Evolutionary conservation across 1,140 invertebrate genomes (phyloP), one percentile per base, ranked within the genome.

Genomic region (Plodia interpunctella): DNA sequence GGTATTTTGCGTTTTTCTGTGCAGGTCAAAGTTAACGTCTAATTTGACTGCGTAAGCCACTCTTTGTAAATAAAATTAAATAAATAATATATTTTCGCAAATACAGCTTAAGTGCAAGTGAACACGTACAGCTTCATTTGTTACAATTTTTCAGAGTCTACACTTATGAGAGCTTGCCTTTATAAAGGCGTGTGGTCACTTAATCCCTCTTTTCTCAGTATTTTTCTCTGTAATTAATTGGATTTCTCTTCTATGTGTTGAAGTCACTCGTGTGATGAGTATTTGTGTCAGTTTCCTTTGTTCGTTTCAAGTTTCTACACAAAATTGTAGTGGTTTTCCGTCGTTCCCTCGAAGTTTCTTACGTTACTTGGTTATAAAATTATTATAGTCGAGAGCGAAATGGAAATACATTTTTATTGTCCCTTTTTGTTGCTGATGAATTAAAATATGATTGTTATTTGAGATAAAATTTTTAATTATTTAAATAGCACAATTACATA

Each of bases 211-310:
- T 44, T 44, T 15, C n/a, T 15, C 38, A 3, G n/a, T 44, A 38
- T 38, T 38, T 44, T 17, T 17, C 13, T 44, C 38, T 44, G 30
- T 44, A 44, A 44, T 44, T 44, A 44, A 44, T 44, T 44, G 38
- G n/a, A 44, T 44, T 44, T 44, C 38, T 44, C n/a, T 0, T 44
- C n/a, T 11, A 0, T 44, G 38, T 5, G 38, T 44, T 15, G 38
- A 44, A 35, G 13, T 44, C 38, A 6, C 38, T 44, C 38, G 38
- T 44, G 13, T 15, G 38, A 15, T 44, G 38, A 44, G 38, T 15
- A 17, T 44, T 44, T 44, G 38, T 44, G 38, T 44, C 38, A 44
- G 38, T 44, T 44, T 44, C 15, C 38, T 44, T 44, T 15, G 38
- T 44, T 44, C 38, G 15, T 44, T 44, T 44, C n/a, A 44, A 44